These are phyloP conservation scores for Anodontia alba DNA, from an alignment of 2,888 invertebrate genomes.

Conservation along the genomic window DNA sequence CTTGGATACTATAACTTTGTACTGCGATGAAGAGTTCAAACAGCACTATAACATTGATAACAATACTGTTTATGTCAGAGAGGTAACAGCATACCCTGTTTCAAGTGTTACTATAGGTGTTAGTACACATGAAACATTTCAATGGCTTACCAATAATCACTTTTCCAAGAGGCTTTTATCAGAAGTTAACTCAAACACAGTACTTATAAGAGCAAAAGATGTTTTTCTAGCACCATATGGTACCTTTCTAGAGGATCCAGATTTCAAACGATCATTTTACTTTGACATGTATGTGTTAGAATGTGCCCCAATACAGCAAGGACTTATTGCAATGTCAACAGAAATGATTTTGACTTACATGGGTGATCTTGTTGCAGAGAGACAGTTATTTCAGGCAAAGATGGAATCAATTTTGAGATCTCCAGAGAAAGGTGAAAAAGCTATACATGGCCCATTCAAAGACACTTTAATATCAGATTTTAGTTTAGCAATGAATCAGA, in stretches of 20 bases:
- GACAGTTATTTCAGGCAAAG: slow-evolving; percentile 43
- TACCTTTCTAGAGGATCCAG: slow-evolving; percentile 65
- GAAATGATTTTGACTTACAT: slow-evolving; percentile 74
- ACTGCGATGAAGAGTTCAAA: slow-evolving; percentile 66
- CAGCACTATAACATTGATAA: slow-evolving; percentile 73
- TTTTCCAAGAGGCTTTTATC: slow-evolving; percentile 72
- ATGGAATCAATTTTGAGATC: slow-evolving; percentile 39
- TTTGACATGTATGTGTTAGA: slow-evolving; percentile 74
- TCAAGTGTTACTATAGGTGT: slow-evolving; percentile 74
- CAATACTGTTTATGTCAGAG: slow-evolving; percentile 64
- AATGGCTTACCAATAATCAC: slow-evolving; percentile 73
- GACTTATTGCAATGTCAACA: slow-evolving; percentile 70
- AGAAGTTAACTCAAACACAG: slow-evolving; percentile 65
- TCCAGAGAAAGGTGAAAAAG: slow-evolving; percentile 37
- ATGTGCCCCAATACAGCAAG: slow-evolving; percentile 76
- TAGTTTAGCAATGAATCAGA: slow-evolving; percentile 62
- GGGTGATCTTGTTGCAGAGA: slow-evolving; percentile 56
- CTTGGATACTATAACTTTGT: slow-evolving; percentile 10
- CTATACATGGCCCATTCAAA: slow-evolving; percentile 52
- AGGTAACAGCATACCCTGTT: slow-evolving; percentile 68
- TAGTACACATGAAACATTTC: slow-evolving; percentile 69
- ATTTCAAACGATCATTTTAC: slow-evolving; percentile 70
- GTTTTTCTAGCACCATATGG: slow-evolving; percentile 73
- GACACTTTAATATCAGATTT: slow-evolving; percentile 73
- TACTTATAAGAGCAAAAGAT: slow-evolving; percentile 75